phyloP scores from a whole-genome alignment of 2,113 vertebrate genomes.

The Strix aluco region DNA sequence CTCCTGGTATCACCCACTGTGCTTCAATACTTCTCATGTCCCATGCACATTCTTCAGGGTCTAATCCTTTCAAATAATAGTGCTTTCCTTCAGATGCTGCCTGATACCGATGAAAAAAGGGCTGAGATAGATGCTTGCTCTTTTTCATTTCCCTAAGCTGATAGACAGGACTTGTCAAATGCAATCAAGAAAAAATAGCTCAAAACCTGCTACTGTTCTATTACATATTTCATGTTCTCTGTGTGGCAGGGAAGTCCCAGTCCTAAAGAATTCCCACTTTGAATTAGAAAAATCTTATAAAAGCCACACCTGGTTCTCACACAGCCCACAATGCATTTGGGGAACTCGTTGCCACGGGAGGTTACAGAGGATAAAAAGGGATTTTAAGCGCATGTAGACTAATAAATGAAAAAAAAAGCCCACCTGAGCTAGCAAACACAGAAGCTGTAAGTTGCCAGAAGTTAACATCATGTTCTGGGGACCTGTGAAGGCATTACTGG shows the following conservation, averaged over 20 bases:
- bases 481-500: background rate
- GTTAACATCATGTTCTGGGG: accelerated
- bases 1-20: slow-evolving; percentile 42
- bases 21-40: slow-evolving; percentile 11
- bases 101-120: background rate
- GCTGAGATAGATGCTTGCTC: slow-evolving; percentile 25
- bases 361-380: background rate
- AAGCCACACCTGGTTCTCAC: background rate
- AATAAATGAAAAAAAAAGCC: background rate
- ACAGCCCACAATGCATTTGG: background rate
- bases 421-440: background rate
- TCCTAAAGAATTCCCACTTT: background rate
- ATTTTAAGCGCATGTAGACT: background rate
- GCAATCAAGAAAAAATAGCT: background rate
- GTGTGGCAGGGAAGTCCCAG: background rate
- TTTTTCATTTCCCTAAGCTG: slow-evolving; percentile 48
- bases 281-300: background rate
- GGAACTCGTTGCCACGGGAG: accelerated
- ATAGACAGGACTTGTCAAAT: slow-evolving; percentile 21
- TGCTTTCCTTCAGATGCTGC: slow-evolving; percentile 18
- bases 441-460: background rate
- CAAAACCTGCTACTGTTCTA: background rate
- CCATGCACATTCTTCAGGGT: background rate
- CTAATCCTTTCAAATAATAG: slow-evolving; percentile 11
- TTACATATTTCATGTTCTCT: background rate